phyloP scores from a whole-genome alignment of 2,113 vertebrate species.

The Sturnus vulgaris region DNA sequence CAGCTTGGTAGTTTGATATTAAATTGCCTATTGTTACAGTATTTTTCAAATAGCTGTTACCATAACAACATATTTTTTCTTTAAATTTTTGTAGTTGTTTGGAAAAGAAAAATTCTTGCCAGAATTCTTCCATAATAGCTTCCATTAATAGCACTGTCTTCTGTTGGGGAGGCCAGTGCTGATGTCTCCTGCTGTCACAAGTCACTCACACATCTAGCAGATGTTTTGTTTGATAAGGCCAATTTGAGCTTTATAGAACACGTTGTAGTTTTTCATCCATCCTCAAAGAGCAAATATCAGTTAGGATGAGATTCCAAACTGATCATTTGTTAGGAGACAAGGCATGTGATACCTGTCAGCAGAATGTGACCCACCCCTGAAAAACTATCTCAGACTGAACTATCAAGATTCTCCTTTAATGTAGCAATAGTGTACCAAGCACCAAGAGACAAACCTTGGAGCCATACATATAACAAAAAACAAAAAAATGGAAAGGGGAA shows the following conservation, averaged over 20 bases:
- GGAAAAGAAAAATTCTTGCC: slow-evolving; percentile 46
- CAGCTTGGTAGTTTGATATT: slow-evolving; percentile 67
- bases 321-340: slow-evolving; percentile 1
- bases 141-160: slow-evolving; percentile 74
- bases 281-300: slow-evolving; percentile 57
- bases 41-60: slow-evolving; percentile 76
- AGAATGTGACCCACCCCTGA: neutral
- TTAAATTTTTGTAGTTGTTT: slow-evolving; percentile 58
- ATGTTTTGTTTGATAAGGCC: slow-evolving; percentile 71
- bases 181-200: slow-evolving; percentile 72
- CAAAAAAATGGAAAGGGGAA: neutral
- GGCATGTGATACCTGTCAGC: neutral
- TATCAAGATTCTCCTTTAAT: slow-evolving; percentile 1
- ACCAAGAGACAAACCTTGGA: neutral
- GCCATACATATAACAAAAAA: neutral
- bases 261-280: slow-evolving; percentile 38
- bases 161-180: slow-evolving; percentile 57
- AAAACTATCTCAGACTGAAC: neutral
- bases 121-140: slow-evolving; percentile 75
- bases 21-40: slow-evolving; percentile 67
- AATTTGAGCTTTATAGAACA: slow-evolving; percentile 70
- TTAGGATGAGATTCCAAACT: slow-evolving; percentile 34
- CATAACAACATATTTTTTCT: slow-evolving; percentile 74
- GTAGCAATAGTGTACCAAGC: neutral
- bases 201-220: slow-evolving; percentile 70